A percentile compares a stretch with the other conserved stretches of the same genome.
Evolutionary conservation across 2,888 invertebrate species (phyloP).

Genomic region (Chrysolina oricalcia): DNA sequence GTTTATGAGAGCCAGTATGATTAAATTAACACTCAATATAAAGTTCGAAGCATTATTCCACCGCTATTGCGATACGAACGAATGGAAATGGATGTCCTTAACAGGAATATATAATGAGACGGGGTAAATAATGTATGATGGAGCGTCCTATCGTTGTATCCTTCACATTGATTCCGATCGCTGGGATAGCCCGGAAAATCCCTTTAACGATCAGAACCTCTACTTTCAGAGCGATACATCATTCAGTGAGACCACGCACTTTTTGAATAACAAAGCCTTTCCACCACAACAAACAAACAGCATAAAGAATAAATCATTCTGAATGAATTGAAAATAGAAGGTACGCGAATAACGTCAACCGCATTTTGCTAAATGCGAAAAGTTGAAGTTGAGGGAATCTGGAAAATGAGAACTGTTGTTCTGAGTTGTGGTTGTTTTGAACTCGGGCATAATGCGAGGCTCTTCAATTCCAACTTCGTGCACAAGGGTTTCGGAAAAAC

Average conservation of each 20-base stretch:
- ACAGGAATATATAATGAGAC: not conserved
- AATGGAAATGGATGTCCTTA: not conserved
- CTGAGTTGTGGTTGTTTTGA: not conserved
- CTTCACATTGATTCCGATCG: not conserved
- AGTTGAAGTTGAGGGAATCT: not conserved
- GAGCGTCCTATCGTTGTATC: not conserved
- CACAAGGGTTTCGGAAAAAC: not conserved
- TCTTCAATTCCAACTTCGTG: not conserved
- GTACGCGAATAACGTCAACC: conserved; percentile 6
- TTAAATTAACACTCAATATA: not conserved
- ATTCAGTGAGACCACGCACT: conserved; percentile 11
- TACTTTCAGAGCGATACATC: conserved; percentile 7
- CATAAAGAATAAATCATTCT: conserved; percentile 4
- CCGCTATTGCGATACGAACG: not conserved
- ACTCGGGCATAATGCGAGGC: not conserved
- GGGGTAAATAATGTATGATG: not conserved
- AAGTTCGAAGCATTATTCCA: not conserved
- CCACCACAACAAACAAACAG: conserved; percentile 8
- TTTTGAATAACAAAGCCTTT: conserved; percentile 10
- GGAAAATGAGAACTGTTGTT: not conserved
- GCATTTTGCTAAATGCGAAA: not conserved
- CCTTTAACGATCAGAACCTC: not conserved
- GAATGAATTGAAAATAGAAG: not conserved
- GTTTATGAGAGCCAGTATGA: too few relatives aligned
- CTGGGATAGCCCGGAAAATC: conserved; percentile 1